Conservation (phyloP, 2,888 invertebrate species). For the Scrobipalpa costella region DNA sequence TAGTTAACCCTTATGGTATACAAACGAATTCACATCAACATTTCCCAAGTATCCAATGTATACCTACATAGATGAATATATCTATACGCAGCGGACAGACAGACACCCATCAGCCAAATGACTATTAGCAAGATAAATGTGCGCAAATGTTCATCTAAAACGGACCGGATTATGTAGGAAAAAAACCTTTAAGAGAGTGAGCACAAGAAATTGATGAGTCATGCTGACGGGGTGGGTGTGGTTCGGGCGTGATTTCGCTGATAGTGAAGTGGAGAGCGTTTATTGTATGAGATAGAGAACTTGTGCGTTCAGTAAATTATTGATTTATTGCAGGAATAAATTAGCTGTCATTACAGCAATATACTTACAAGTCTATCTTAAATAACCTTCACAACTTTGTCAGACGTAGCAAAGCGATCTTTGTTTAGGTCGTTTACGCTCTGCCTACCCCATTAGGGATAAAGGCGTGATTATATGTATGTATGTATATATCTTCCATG, state of each 20-base stretch:
- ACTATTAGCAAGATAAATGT: constrained; percentile 54
- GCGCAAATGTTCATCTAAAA: constrained; percentile 43
- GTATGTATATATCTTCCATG: background rate
- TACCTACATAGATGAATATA: background rate
- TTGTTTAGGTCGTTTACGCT: no score
- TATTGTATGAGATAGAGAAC: background rate
- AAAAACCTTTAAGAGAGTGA: constrained; percentile 3
- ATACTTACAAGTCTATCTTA: no score
- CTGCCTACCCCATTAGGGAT: no score
- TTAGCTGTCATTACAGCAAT: no score
- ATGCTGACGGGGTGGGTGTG: constrained; percentile 4
- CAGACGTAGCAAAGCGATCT: no score
- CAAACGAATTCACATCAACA: background rate
- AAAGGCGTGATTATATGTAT: background rate
- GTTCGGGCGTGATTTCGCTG: background rate
- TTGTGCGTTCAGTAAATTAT: background rate
- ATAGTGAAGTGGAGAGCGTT: background rate
- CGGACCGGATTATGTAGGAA: constrained; percentile 14
- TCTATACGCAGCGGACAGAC: constrained; percentile 36
- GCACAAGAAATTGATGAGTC: constrained; percentile 5
- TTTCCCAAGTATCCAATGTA: background rate
- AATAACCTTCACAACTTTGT: no score
- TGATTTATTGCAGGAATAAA: background rate
- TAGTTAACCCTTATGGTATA: no score
- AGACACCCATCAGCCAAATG: constrained; percentile 46